phyloP scores from a whole-genome alignment of 2,888 invertebrate genomes.

The Leptarthrus brevirostris region DNA sequence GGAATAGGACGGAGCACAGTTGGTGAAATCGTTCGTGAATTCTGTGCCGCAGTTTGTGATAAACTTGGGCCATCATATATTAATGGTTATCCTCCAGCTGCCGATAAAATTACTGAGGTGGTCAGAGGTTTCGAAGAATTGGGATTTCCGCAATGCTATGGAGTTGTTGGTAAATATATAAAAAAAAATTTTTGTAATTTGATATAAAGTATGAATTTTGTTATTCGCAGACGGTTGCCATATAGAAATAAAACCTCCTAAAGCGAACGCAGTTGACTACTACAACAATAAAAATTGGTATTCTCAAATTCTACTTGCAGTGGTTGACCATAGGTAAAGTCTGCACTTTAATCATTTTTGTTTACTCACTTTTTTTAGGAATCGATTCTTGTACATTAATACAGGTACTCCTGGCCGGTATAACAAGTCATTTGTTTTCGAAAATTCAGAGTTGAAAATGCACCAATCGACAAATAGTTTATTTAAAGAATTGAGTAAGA shows the following conservation, averaged over 20 bases:
- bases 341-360: not conserved
- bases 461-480: not conserved
- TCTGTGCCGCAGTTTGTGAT: not conserved
- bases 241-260: conserved; percentile 38
- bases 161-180: conserved; percentile 20
- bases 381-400: conserved; percentile 25
- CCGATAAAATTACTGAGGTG: not conserved
- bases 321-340: conserved; percentile 15
- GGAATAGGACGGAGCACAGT: conserved; percentile 27
- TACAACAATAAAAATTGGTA: conserved; percentile 42
- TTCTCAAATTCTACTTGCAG: conserved; percentile 23
- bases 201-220: not conserved
- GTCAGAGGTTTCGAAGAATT: conserved; percentile 11
- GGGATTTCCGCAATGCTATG: conserved; percentile 34
- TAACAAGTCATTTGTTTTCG: conserved; percentile 50
- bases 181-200: not conserved
- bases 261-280: conserved; percentile 35
- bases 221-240: conserved; percentile 14
- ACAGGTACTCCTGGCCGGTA: conserved; percentile 24
- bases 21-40: conserved; percentile 10
- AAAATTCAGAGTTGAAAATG: conserved; percentile 47
- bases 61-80: not conserved
- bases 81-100: conserved; percentile 4
- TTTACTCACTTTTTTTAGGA: not conserved
- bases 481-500: conserved; percentile 20